Conservation (phyloP, 2,113 vertebrate genomes). For the Pteronura brasiliensis region DNA sequence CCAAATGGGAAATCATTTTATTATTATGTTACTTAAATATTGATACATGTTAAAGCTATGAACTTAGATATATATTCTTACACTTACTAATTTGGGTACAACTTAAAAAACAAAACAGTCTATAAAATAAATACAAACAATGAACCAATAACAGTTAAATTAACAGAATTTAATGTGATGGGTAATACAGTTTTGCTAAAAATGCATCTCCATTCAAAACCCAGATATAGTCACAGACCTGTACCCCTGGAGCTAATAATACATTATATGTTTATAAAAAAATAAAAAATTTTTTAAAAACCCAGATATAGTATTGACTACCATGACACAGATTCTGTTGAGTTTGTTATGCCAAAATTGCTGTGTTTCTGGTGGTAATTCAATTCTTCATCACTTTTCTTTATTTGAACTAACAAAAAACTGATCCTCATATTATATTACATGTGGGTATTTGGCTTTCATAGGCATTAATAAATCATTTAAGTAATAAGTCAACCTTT, state of each 20-base stretch:
- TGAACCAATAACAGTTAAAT: neutral
- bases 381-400: neutral
- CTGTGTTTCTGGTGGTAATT: neutral
- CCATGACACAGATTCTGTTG: neutral
- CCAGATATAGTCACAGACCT: neutral
- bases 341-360: neutral
- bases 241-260: too few relatives aligned
- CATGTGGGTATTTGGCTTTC: neutral
- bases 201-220: neutral
- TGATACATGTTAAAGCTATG: neutral
- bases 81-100: neutral
- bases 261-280: too few relatives aligned
- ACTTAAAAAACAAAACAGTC: neutral
- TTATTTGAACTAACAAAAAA: conserved; percentile 9
- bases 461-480: neutral
- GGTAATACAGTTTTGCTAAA: neutral
- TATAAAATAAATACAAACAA: neutral
- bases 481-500: conserved; percentile 1
- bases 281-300: neutral
- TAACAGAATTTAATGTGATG: neutral
- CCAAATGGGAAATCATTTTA: neutral
- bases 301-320: neutral
- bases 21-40: conserved; percentile 17
- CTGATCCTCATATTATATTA: neutral
- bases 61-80: neutral